Conservation (phyloP, 2,113 vertebrate genomes). For the Verasper variegatus region DNA sequence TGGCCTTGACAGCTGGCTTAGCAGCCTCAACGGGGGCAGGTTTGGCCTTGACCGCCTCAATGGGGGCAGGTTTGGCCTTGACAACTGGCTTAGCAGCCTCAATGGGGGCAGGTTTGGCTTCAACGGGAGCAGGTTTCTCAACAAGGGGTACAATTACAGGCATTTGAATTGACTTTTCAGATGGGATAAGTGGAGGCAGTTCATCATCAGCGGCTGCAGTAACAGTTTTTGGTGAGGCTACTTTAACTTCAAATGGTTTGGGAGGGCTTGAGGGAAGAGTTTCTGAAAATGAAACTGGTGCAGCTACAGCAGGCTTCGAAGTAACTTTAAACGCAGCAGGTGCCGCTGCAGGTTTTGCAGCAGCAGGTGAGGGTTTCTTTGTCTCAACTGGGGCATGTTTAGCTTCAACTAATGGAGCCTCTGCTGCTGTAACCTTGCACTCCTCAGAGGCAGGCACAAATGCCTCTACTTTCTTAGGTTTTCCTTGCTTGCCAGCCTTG, state of each 20-base stretch:
- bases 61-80: neutral
- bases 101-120: neutral
- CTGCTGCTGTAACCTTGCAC: slow-evolving; percentile 33
- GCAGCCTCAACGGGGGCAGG: too few relatives aligned
- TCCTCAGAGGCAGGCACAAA: slow-evolving; percentile 64
- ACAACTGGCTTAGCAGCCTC: neutral
- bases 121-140: neutral
- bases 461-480: slow-evolving; percentile 72
- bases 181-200: slow-evolving; percentile 93
- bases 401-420: slow-evolving; percentile 27
- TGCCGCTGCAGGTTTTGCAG: slow-evolving; percentile 51
- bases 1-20: too few relatives aligned
- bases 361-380: slow-evolving; percentile 23
- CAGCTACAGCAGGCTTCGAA: slow-evolving; percentile 72
- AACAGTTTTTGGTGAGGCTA: slow-evolving; percentile 58
- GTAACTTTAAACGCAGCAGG: slow-evolving; percentile 75
- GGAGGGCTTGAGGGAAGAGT: slow-evolving; percentile 65
- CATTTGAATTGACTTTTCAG: slow-evolving; percentile 81
- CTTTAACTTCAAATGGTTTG: slow-evolving; percentile 56
- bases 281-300: slow-evolving; percentile 76
- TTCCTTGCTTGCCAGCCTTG: slow-evolving; percentile 82
- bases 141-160: slow-evolving; percentile 67
- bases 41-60: too few relatives aligned
- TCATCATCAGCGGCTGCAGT: slow-evolving; percentile 83
- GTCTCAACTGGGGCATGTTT: slow-evolving; percentile 40